Base-by-base conservation (phyloP, 2,888 invertebrate species). In the Sympetrum striolatum region DNA sequence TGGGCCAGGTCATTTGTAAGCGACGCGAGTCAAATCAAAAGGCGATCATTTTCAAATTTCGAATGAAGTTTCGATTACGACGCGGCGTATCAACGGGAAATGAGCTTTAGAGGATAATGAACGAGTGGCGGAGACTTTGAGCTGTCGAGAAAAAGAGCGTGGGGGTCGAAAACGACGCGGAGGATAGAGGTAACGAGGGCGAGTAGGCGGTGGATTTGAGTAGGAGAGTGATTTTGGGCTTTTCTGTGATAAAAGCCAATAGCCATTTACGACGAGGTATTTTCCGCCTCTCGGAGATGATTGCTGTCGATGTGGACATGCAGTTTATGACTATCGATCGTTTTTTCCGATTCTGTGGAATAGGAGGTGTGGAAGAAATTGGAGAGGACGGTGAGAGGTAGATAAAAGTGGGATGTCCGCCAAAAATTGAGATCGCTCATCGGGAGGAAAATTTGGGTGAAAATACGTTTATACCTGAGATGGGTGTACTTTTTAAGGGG, bases 201-300 rank as follows among this genome's bases (percentile, higher is more conserved):
- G 53, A 64, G 48, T 81, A 31, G 90, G 91, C 92, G 92, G 95
- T 96, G 94, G 94, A 96, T 96, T 96, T 96, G 96, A 96, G 94
- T 95, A 96, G 93, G 96, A 96, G 93, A 96, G 95, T 94, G 95
- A 94, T 92, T 96, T 96, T 93, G 95, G 95, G 93, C 96, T 73
- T 73, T 58, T 58, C 25, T 44, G 82, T 22, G 2, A 22, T 22
- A 31, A 14, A 31, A 58, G 31, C 58, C 53, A 82, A 82, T 82
- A 12, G 82, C 18, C 53, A 58, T 82, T 82, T 82, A 82, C 35
- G 82, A 58, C 82, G 82, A 58, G 31, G 58, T 53, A 58, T 82
- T 58, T 15, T 58, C 22, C 31, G 18, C 31, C 31, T 80, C 39
- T 37, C 80, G 39, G 31, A 48, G 82, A 82, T 58, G 82, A 82